A percentile compares a stretch with the other conserved stretches of the same genome.
These are phyloP conservation scores for Helicolenus hilgendorfi DNA, from an alignment of 2,797 vertebrate species.

Conservation along the genomic window DNA sequence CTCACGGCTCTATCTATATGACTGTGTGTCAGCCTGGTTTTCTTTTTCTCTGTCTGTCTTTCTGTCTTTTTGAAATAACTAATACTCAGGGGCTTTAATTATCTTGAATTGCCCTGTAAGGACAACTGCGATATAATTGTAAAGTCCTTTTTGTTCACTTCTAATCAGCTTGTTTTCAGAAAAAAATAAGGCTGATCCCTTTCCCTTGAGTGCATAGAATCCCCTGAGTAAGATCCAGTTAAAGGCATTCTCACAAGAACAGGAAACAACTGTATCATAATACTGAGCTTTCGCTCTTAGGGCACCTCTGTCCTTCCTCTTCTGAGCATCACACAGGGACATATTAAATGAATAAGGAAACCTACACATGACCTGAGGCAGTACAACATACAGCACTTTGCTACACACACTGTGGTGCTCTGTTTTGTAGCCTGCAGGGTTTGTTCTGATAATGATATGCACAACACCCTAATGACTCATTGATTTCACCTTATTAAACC, in stretches of 20 bases:
- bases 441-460: constrained; percentile 59
- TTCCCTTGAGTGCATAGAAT: neutral
- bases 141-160: constrained; percentile 21
- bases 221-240: constrained; percentile 33
- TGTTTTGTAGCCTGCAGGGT: constrained; percentile 77
- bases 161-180: constrained; percentile 37
- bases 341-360: constrained; percentile 55
- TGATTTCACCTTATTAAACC: constrained; percentile 26
- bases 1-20: neutral
- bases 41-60: neutral
- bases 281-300: constrained; percentile 17
- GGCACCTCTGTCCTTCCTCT: neutral
- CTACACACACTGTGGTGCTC: constrained; percentile 10
- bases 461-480: constrained; percentile 41
- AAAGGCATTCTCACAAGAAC: constrained; percentile 31
- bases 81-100: constrained; percentile 32
- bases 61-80: neutral
- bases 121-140: constrained; percentile 1
- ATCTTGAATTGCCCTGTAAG: neutral
- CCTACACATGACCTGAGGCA: constrained; percentile 59
- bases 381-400: constrained; percentile 52
- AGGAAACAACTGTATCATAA: constrained; percentile 26
- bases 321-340: constrained; percentile 55
- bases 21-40: neutral
- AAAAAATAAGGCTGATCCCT: neutral